Evolutionary conservation across 2,888 invertebrate species (phyloP).

Genomic region (Synergus umbraculus): DNA sequence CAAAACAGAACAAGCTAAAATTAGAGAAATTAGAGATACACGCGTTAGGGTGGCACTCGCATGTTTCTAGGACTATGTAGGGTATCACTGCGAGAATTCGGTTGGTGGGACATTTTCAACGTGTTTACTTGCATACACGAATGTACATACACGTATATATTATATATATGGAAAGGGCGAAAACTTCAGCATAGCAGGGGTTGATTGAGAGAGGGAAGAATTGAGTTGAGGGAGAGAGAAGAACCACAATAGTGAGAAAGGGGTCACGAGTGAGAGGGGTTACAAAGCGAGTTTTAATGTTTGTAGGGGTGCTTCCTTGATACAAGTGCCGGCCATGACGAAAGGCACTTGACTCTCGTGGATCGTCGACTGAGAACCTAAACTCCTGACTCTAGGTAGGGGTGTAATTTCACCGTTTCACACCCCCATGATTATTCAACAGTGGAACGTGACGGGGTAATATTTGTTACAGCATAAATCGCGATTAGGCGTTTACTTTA

Average conservation of each 20-base stretch:
- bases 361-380: constrained; percentile 53
- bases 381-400: constrained; percentile 46
- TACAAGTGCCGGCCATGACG: constrained; percentile 59
- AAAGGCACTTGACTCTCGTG: constrained; percentile 63
- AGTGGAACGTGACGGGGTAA: constrained; percentile 47
- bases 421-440: constrained; percentile 54
- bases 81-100: constrained; percentile 7
- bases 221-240: constrained; percentile 43
- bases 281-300: constrained; percentile 66
- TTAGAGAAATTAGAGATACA: constrained; percentile 57
- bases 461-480: not conserved
- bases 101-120: constrained; percentile 3
- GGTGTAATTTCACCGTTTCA: constrained; percentile 56
- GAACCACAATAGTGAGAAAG: constrained; percentile 40
- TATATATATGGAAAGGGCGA: constrained; percentile 14
- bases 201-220: constrained; percentile 42
- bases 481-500: constrained; percentile 20
- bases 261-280: constrained; percentile 48
- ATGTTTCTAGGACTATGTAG: not conserved
- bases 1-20: constrained; percentile 54
- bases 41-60: constrained; percentile 39
- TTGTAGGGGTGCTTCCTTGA: constrained; percentile 54
- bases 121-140: not conserved
- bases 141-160: not conserved
- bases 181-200: constrained; percentile 7